phyloP scores from a whole-genome alignment of 2,113 vertebrate species.

The Hoplias malabaricus region DNA sequence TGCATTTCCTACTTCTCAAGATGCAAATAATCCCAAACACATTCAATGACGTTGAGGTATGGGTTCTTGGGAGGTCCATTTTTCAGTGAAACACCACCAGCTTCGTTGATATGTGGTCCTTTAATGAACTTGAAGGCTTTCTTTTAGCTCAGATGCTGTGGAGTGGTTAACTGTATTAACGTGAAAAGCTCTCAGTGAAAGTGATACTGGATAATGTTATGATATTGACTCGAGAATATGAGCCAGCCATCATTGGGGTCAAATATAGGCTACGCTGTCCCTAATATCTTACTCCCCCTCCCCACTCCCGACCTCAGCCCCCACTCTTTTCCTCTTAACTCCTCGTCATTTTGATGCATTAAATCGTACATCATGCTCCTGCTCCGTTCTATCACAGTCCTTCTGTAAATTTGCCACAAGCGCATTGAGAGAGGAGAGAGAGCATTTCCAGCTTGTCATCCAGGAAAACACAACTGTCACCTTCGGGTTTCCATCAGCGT shows the following conservation, averaged over 20 bases:
- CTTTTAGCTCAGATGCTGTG: too few relatives aligned
- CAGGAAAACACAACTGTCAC: constrained; percentile 32
- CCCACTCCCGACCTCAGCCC: constrained; percentile 26
- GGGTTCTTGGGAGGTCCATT: too few relatives aligned
- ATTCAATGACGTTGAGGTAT: too few relatives aligned
- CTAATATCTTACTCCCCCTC: constrained; percentile 54
- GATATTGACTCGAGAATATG: background rate
- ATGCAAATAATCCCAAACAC: too few relatives aligned
- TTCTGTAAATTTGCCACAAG: constrained; percentile 29
- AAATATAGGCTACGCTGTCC: constrained; percentile 1
- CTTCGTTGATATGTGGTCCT: too few relatives aligned
- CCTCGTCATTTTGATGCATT: constrained; percentile 31
- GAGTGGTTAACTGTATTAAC: too few relatives aligned
- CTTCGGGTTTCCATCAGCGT: constrained; percentile 30
- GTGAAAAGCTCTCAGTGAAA: too few relatives aligned
- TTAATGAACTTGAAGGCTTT: too few relatives aligned
- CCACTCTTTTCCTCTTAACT: background rate
- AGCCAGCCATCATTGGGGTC: background rate
- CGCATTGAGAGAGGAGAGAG: background rate
- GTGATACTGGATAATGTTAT: background rate
- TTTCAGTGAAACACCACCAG: too few relatives aligned
- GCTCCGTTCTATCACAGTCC: constrained; percentile 24
- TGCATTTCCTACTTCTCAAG: too few relatives aligned
- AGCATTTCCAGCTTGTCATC: constrained; percentile 28
- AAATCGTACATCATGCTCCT: constrained; percentile 34